These are phyloP conservation scores for Aradophagus sp. DNA, from an alignment of 1,140 invertebrate genomes.

Conservation along the genomic window DNA sequence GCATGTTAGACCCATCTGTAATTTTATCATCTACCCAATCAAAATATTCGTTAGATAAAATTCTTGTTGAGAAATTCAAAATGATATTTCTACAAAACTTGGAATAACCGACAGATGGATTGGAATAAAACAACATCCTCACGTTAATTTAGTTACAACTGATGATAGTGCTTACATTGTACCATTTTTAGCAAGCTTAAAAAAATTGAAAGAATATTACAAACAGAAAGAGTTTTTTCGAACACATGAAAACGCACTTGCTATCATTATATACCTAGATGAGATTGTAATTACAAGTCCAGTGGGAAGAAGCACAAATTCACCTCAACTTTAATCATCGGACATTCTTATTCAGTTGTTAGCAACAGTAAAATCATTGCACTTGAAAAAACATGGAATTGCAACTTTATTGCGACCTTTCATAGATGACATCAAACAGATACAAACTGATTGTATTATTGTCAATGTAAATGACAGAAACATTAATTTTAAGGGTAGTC, in stretches of 20 bases:
- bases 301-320: constrained; percentile 23
- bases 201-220: constrained; percentile 28
- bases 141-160: not conserved
- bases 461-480: constrained; percentile 9
- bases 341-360: constrained; percentile 16
- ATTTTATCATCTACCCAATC: constrained; percentile 13
- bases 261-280: constrained; percentile 39
- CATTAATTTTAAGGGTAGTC: constrained; percentile 29
- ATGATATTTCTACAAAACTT: constrained; percentile 16
- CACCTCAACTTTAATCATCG: constrained; percentile 21
- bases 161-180: constrained; percentile 7
- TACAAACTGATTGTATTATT: constrained; percentile 30
- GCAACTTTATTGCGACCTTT: constrained; percentile 4
- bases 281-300: constrained; percentile 31
- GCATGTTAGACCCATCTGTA: constrained; percentile 7
- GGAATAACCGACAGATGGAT: constrained; percentile 11
- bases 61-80: constrained; percentile 17
- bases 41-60: constrained; percentile 11
- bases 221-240: constrained; percentile 25
- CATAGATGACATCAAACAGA: constrained; percentile 12
- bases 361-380: constrained; percentile 15
- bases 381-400: constrained; percentile 29
- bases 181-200: constrained; percentile 14
- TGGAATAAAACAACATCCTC: constrained; percentile 2
- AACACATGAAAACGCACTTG: constrained; percentile 27